Evolutionary conservation across 92 coral and sea anemone species (phyloP).

Genomic region (Desmophyllum pertusum): DNA sequence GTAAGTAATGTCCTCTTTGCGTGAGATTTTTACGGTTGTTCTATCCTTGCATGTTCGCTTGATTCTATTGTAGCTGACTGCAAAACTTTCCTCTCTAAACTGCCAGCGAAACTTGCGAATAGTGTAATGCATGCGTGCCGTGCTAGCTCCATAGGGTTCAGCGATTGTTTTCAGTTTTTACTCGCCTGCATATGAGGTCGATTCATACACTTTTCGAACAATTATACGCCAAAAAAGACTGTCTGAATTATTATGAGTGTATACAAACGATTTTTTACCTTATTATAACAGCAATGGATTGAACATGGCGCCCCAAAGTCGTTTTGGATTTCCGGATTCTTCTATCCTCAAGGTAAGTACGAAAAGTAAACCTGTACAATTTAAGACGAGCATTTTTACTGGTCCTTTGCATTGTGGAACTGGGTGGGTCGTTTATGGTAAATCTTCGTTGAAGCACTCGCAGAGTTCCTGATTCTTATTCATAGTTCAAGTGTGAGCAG

Average conservation of each 20-base stretch:
- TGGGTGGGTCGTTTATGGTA: background rate
- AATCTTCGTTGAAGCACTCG: background rate
- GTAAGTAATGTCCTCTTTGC: slow-evolving; percentile 63
- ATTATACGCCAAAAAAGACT: background rate
- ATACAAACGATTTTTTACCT: background rate
- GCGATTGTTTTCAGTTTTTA: background rate
- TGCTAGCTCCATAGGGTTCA: too few relatives aligned
- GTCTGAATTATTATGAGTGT: background rate
- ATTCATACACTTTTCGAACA: background rate
- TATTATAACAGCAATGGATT: slow-evolving; percentile 88
- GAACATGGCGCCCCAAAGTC: slow-evolving; percentile 92
- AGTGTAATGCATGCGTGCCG: too few relatives aligned
- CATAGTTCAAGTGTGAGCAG: too few relatives aligned
- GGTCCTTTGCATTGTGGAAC: background rate
- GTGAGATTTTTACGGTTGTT: too few relatives aligned
- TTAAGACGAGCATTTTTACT: background rate
- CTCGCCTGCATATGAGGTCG: background rate
- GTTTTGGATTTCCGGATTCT: slow-evolving; percentile 98
- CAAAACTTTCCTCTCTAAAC: background rate
- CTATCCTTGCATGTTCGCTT: background rate
- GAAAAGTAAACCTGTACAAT: background rate
- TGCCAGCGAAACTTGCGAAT: too few relatives aligned
- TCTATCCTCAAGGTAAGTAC: slow-evolving; percentile 94
- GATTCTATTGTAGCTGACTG: background rate
- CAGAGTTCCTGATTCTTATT: too few relatives aligned